Evolutionary conservation across 2,797 vertebrate genomes (phyloP), one percentile per base, ranked within the genome.

Genomic region (Lerista edwardsae): DNA sequence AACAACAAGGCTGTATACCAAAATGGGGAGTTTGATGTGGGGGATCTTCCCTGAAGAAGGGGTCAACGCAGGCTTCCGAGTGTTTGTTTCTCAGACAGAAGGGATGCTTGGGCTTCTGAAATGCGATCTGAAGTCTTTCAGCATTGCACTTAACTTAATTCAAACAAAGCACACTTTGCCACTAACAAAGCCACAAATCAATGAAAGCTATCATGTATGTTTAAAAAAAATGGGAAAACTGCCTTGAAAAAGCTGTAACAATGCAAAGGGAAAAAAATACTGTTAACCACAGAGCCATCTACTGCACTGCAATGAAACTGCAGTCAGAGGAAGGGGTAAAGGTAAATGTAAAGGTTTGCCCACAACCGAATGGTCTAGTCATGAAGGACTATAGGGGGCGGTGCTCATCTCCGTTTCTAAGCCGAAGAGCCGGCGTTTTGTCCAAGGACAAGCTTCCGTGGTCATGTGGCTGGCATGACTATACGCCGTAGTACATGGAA

Each of bases 241-340:
- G 88, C 62, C 15, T 34, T 83, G 55, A 71, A 82, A 87, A 91
- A 86, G 76, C 68, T 90, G 6, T 74, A 90, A 88, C 55, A 44
- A 69, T 82, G 64, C 78, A 84, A 89, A 64, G 51, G 1, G 19
- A 17, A 88, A 96, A 95, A 36, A 29, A 71, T 81, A 93, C 91
- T 90, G 90, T 94, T 95, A 95, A 92, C 96, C 95, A 95, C 91
- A 94, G 94, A 90, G 94, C 96, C 96, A 96, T 87, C 96, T 96
- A 92, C 95, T 96, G 96, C 91, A 91, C 62, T 79, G 71, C 21
- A 81, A 86, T 85, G 89, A 94, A 90, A 96, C 34, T 93, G 87
- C 95, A 95, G 59, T 80, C 80, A 87, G 14, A 86, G 92, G 80
- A 68, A 61, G 9, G 10, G 68, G 67, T 79, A 90, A 88, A 83